Evolutionary conservation across 1,140 invertebrate genomes (phyloP).

Genomic region (Calliphora vicina): DNA sequence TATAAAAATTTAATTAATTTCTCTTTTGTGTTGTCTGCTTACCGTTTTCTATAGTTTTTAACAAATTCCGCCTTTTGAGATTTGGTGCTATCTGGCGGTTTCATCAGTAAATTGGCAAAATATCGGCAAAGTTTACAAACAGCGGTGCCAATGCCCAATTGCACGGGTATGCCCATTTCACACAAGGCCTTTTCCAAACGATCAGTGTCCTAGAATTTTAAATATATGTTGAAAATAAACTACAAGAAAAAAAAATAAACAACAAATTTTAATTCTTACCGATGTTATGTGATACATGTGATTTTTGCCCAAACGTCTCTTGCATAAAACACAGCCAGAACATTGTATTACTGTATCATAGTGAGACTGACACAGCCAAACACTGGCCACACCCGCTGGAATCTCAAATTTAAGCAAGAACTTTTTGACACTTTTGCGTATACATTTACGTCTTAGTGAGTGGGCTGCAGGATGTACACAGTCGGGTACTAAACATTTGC

Average conservation of each 20-base stretch:
- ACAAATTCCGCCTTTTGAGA: slow-evolving; percentile 70
- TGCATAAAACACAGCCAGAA: slow-evolving; percentile 78
- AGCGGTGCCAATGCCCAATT: slow-evolving; percentile 67
- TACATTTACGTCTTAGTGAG: slow-evolving; percentile 79
- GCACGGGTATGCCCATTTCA: slow-evolving; percentile 74
- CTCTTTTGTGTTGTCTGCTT: no score
- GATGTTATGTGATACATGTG: slow-evolving; percentile 72
- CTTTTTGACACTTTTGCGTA: slow-evolving; percentile 74
- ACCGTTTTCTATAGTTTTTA: slow-evolving; percentile 75
- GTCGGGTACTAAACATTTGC: slow-evolving; percentile 69
- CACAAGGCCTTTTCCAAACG: slow-evolving; percentile 73
- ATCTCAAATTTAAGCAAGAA: slow-evolving; percentile 64
- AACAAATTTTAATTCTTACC: slow-evolving; percentile 47
- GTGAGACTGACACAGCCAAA: slow-evolving; percentile 71
- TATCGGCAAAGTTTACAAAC: slow-evolving; percentile 83
- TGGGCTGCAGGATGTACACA: slow-evolving; percentile 73
- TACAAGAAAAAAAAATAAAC: background rate
- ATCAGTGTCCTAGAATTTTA: slow-evolving; percentile 67
- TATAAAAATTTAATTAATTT: no score
- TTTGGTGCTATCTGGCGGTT: slow-evolving; percentile 66
- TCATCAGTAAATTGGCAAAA: slow-evolving; percentile 75
- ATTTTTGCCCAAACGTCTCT: slow-evolving; percentile 75
- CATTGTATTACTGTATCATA: slow-evolving; percentile 73
- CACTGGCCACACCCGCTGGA: slow-evolving; percentile 54
- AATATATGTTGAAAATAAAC: slow-evolving; percentile 11